Conservation (phyloP, 2,888 invertebrate genomes). For the Congeria kusceri region DNA sequence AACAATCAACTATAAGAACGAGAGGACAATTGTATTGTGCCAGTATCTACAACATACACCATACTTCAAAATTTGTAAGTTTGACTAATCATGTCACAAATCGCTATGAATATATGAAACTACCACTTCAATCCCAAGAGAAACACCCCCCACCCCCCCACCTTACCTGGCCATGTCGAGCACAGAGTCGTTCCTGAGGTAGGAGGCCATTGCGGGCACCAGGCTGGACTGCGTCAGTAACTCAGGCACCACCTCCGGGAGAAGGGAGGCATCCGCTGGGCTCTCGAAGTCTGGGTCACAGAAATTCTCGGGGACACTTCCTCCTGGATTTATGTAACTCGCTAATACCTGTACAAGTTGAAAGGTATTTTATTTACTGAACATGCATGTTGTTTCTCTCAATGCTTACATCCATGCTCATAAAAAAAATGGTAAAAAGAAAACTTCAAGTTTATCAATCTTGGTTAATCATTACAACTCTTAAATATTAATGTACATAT, state of each 20-base stretch:
- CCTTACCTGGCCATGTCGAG: slow-evolving; percentile 93
- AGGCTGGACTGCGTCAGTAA: slow-evolving; percentile 93
- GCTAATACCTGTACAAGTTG: slow-evolving; percentile 91
- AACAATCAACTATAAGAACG: too few species aligned
- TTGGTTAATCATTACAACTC: background rate
- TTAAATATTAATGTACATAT: background rate
- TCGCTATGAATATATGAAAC: too few species aligned
- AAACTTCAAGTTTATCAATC: background rate
- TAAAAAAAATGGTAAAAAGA: background rate
- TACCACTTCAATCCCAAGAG: background rate
- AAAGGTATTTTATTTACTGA: too few species aligned
- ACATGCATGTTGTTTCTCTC: too few species aligned
- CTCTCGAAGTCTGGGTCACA: slow-evolving; percentile 56
- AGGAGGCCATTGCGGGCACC: slow-evolving; percentile 94
- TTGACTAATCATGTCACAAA: too few species aligned
- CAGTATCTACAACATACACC: too few species aligned
- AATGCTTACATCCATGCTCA: too few species aligned
- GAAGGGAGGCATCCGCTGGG: slow-evolving; percentile 65
- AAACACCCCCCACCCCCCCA: background rate
- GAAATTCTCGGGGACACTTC: slow-evolving; percentile 76
- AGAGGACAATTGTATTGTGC: too few species aligned
- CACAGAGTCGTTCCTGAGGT: slow-evolving; percentile 97
- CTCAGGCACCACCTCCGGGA: slow-evolving; percentile 89
- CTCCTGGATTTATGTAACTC: slow-evolving; percentile 93
- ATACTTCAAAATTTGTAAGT: too few species aligned